These are phyloP conservation scores for Trichacis sp. DNA, from an alignment of 2,888 invertebrate species.

Conservation along the genomic window DNA sequence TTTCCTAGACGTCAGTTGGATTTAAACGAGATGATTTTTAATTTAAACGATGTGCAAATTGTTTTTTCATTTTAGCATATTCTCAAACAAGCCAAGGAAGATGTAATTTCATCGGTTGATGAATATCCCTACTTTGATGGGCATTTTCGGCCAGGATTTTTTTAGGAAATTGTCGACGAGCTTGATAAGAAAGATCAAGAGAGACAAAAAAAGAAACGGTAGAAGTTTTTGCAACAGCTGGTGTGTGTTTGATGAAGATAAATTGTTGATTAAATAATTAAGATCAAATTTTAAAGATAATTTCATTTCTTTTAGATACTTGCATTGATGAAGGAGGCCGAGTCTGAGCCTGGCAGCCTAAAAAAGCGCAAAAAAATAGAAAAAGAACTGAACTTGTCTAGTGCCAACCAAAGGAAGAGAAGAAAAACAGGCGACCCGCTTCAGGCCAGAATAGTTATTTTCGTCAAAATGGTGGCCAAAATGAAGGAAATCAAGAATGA, in stretches of 20 bases:
- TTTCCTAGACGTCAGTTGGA: no score
- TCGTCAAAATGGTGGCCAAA: conserved; percentile 97
- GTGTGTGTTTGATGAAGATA: conserved; percentile 69
- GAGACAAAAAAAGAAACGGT: conserved; percentile 93
- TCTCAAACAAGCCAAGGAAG: conserved; percentile 98
- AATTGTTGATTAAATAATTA: no score
- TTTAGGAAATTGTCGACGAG: conserved; percentile 99
- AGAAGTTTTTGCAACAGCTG: conserved; percentile 83
- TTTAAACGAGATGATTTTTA: no score
- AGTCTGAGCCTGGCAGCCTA: conserved; percentile 90
- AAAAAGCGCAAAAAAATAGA: no score
- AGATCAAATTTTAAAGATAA: no score
- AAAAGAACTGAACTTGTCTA: conserved; percentile 98
- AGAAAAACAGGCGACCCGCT: conserved; percentile 98
- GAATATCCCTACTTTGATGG: conserved; percentile 98
- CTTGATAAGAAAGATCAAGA: conserved; percentile 98
- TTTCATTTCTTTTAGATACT: conserved; percentile 75
- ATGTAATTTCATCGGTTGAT: conserved; percentile 92
- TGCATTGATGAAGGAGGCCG: conserved; percentile 85
- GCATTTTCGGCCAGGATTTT: conserved; percentile 99
- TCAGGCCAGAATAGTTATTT: conserved; percentile 94
- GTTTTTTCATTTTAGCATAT: conserved; percentile 77
- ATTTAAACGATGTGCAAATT: conserved; percentile 17
- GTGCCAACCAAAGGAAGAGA: conserved; percentile 94
- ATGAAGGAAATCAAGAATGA: no score